Percentiles rank a stretch among this genome's conserved stretches.
Conservation (phyloP, 2,797 vertebrate genomes). For the Onychomys torridus region DNA sequence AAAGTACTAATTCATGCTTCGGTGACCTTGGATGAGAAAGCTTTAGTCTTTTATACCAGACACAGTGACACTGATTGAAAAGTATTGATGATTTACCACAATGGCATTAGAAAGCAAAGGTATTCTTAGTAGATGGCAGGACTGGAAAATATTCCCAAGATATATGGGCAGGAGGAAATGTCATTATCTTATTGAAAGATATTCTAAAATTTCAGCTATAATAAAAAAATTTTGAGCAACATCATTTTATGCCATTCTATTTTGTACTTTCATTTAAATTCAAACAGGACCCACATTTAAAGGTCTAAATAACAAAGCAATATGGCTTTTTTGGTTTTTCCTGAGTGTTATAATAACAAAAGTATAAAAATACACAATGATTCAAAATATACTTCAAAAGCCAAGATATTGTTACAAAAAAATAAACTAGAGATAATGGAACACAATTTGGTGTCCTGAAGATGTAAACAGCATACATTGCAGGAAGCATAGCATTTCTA, state of each 20-base stretch:
- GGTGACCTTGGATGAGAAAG: background rate
- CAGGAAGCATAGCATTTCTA: background rate
- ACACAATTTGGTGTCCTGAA: background rate
- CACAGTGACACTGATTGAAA: background rate
- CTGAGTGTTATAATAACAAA: background rate
- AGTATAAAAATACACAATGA: background rate
- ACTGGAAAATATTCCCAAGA: background rate
- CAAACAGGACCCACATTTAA: background rate
- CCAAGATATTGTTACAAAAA: background rate
- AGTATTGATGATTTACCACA: background rate
- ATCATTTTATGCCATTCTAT: background rate
- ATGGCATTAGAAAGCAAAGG: background rate
- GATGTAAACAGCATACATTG: background rate
- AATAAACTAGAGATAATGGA: background rate
- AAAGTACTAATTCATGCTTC: background rate
- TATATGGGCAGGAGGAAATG: rapidly evolving
- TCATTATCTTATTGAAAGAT: background rate
- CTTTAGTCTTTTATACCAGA: background rate
- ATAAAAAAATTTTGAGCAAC: background rate
- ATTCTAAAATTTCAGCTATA: background rate
- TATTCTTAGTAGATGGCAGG: background rate
- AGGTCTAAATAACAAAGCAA: background rate
- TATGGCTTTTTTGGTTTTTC: background rate
- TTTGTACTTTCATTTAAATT: background rate
- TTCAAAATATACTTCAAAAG: background rate